These are phyloP conservation scores for Drosophila falleni DNA, from an alignment of 2,888 invertebrate genomes.

Conservation along the genomic window DNA sequence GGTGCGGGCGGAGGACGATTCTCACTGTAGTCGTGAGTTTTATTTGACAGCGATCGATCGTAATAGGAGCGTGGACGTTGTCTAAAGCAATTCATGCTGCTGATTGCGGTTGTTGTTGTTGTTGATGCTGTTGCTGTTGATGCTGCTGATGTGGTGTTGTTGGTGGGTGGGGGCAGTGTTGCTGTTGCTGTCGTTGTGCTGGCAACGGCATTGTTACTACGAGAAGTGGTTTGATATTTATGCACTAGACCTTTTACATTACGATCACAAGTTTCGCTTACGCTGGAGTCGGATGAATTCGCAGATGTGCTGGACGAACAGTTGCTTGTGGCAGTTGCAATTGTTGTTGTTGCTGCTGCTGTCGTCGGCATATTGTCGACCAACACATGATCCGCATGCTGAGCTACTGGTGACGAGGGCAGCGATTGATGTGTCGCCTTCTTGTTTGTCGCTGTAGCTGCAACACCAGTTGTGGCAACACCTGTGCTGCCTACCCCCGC, in stretches of 20 bases:
- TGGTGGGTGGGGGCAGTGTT: constrained; percentile 56
- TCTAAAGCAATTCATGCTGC: constrained; percentile 62
- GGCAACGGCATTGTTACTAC: constrained; percentile 62
- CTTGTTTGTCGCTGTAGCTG: constrained; percentile 43
- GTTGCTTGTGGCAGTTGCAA: constrained; percentile 2
- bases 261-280: constrained; percentile 87
- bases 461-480: constrained; percentile 3
- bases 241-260: constrained; percentile 92
- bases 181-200: constrained; percentile 37
- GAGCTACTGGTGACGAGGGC: constrained; percentile 89
- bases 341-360: constrained; percentile 11
- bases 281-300: constrained; percentile 75
- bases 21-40: constrained; percentile 82
- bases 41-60: constrained; percentile 78
- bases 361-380: constrained; percentile 71
- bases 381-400: constrained; percentile 77
- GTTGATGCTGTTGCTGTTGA: constrained; percentile 26
- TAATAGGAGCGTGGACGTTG: constrained; percentile 84
- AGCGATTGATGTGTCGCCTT: constrained; percentile 87
- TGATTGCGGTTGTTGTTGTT: constrained; percentile 33
- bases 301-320: constrained; percentile 62
- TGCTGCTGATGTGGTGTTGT: constrained; percentile 21
- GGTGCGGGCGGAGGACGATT: constrained; percentile 86
- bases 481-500: constrained; percentile 1
- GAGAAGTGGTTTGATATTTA: constrained; percentile 88